Percentiles rank a stretch among this genome's conserved stretches.
These are phyloP conservation scores for Bacillus rossius DNA, from an alignment of 1,140 invertebrate species.

Conservation along the genomic window DNA sequence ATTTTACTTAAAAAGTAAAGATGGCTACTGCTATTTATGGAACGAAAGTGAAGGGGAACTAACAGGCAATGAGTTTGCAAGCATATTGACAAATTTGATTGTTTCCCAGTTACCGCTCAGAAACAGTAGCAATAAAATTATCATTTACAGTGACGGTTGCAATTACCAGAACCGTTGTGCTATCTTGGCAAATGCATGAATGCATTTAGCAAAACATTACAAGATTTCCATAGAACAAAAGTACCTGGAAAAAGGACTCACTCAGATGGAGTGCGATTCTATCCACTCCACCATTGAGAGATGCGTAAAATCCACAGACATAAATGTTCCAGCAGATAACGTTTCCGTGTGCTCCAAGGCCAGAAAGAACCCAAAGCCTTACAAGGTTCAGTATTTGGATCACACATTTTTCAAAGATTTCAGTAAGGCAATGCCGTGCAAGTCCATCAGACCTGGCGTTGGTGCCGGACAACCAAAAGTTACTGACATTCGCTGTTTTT, in stretches of 20 bases:
- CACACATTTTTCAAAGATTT: slow-evolving; percentile 20
- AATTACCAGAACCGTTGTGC: slow-evolving; percentile 20
- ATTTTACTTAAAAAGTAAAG: too few relatives aligned
- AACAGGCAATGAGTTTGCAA: too few relatives aligned
- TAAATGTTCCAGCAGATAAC: slow-evolving; percentile 20
- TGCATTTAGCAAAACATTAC: slow-evolving; percentile 14
- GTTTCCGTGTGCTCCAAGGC: slow-evolving; percentile 12
- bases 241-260: slow-evolving; percentile 28
- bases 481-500: slow-evolving; percentile 28
- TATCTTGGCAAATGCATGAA: slow-evolving; percentile 25
- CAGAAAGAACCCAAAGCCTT: slow-evolving; percentile 17
- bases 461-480: slow-evolving; percentile 28
- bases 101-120: slow-evolving; percentile 2
- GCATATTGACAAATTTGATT: slow-evolving; percentile 16
- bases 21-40: slow-evolving; percentile 5
- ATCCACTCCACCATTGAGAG: slow-evolving; percentile 12
- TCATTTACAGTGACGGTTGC: slow-evolving; percentile 21
- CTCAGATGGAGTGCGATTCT: slow-evolving; percentile 21
- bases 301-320: slow-evolving; percentile 12
- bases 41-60: slow-evolving; percentile 14
- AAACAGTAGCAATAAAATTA: slow-evolving; percentile 7
- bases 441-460: slow-evolving; percentile 30
- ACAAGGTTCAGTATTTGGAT: slow-evolving; percentile 14
- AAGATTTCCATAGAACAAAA: slow-evolving; percentile 28
- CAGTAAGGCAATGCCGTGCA: not conserved